Percentiles rank a stretch among this genome's conserved stretches.
Evolutionary conservation across 2,888 invertebrate species (phyloP).

Genomic region (Meiosimyza decipiens): DNA sequence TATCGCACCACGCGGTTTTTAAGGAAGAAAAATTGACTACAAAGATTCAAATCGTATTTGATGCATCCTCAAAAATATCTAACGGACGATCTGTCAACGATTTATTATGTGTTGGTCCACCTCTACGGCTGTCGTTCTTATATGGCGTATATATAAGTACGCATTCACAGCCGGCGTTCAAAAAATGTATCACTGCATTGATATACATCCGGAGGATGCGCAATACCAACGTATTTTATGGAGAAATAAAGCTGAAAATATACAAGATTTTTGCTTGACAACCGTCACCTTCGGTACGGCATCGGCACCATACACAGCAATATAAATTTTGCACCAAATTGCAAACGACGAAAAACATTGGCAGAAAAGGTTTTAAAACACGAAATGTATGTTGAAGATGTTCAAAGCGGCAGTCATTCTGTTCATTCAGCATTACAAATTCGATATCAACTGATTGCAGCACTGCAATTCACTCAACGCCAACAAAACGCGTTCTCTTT

Average conservation of each 20-base stretch:
- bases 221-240: conserved; percentile 27
- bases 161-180: conserved; percentile 24
- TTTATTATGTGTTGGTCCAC: conserved; percentile 21
- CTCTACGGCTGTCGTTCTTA: conserved; percentile 22
- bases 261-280: conserved; percentile 26
- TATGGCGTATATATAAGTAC: conserved; percentile 18
- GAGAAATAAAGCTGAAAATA: no score
- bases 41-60: conserved; percentile 27
- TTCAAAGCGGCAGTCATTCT: conserved; percentile 9
- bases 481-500: background rate
- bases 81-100: conserved; percentile 30
- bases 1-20: conserved; percentile 32
- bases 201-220: conserved; percentile 22
- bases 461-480: background rate
- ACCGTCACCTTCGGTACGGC: conserved; percentile 33
- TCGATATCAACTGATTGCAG: background rate
- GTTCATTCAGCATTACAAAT: background rate
- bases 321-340: conserved; percentile 18
- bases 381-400: conserved; percentile 20
- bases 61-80: conserved; percentile 31
- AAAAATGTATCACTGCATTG: conserved; percentile 27
- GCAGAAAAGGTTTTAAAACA: conserved; percentile 16
- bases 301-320: conserved; percentile 20
- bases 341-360: conserved; percentile 28
- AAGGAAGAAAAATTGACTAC: conserved; percentile 14